Evolutionary conservation across 2,888 invertebrate genomes (phyloP).

Genomic region (Deilephila porcellus): DNA sequence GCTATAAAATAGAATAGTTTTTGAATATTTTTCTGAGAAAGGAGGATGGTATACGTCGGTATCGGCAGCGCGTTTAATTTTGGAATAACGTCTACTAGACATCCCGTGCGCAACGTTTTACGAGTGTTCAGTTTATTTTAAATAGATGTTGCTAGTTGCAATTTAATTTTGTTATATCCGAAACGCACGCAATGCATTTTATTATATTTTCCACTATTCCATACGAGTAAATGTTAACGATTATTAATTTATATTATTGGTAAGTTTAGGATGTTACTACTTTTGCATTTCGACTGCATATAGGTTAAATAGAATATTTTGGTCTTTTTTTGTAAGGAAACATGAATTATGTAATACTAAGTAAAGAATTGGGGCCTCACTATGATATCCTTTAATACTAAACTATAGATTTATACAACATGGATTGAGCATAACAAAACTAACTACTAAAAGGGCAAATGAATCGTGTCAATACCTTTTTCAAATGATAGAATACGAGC

Average conservation of each 20-base stretch:
- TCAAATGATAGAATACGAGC: too few relatives aligned
- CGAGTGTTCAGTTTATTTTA: constrained; percentile 46
- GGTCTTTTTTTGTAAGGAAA: too few relatives aligned
- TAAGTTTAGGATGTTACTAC: too few relatives aligned
- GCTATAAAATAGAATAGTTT: neutral
- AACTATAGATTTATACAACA: too few relatives aligned
- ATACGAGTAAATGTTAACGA: constrained; percentile 2
- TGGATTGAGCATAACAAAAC: too few relatives aligned
- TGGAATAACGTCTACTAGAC: constrained; percentile 49
- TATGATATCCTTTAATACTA: too few relatives aligned
- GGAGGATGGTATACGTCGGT: constrained; percentile 36
- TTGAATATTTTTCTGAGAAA: constrained; percentile 25
- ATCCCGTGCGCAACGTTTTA: constrained; percentile 38
- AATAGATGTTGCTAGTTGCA: constrained; percentile 47
- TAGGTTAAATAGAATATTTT: too few relatives aligned
- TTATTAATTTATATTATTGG: constrained; percentile 5
- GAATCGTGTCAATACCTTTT: too few relatives aligned
- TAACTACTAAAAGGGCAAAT: too few relatives aligned
- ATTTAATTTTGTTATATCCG: constrained; percentile 34
- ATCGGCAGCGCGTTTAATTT: constrained; percentile 59
- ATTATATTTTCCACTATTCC: constrained; percentile 7
- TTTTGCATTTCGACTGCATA: too few relatives aligned
- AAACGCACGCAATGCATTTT: constrained; percentile 28
- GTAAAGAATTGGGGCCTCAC: too few relatives aligned
- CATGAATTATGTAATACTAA: too few relatives aligned